Base-by-base conservation (phyloP, 2,797 vertebrate species). In the Strix occidentalis region DNA sequence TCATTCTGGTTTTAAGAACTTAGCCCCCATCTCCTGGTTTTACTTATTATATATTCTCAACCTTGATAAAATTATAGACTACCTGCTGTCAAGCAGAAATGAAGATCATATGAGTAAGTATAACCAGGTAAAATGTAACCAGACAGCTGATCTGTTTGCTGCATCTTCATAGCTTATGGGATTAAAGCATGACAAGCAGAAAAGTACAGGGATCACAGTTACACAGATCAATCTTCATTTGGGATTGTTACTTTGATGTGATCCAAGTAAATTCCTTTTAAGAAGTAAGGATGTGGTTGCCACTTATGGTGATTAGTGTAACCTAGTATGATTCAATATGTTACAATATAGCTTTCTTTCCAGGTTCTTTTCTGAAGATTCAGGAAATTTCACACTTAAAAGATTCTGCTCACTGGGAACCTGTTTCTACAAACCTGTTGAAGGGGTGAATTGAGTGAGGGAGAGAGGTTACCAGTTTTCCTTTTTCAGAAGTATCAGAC, bases 251-350 rank as follows among this genome's bases (percentile, higher is more conserved):
- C 60, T 93, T 96, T 95, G 79, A 68, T 93, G 83, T 92, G 64
- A 97, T 95, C 60, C 87, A 90, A 83, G 82, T 94, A 97, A 95
- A 96, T 93, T 96, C 66, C n/a, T 92, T 82, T 94, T 89, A 97
- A 90, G 77, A 89, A 94, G 12, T 72, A 89, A 51, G 46, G 63
- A 87, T 95, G 70, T 72, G 54, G 50, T 93, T 97, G 84, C 68
- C 46, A 95, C 50, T 97, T 97, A 95, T 0, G 0, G 48, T 88
- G 71, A 94, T 96, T 69, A 97, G 61, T 53, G 29, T 92, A 98
- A 94, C 95, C 69, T 66, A 81, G 29, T 96, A 95, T 84, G 58
- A 91, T 93, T 95, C 66, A 91, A 82, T 77, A 87, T 56, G 39
- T 56, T 94, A 57, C 25, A 93, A 63, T 72, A 83, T 37, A 95